A percentile compares a stretch with the other conserved stretches of the same genome.
Conservation (phyloP, 2,797 vertebrate genomes). For the Scolopax rusticola region DNA sequence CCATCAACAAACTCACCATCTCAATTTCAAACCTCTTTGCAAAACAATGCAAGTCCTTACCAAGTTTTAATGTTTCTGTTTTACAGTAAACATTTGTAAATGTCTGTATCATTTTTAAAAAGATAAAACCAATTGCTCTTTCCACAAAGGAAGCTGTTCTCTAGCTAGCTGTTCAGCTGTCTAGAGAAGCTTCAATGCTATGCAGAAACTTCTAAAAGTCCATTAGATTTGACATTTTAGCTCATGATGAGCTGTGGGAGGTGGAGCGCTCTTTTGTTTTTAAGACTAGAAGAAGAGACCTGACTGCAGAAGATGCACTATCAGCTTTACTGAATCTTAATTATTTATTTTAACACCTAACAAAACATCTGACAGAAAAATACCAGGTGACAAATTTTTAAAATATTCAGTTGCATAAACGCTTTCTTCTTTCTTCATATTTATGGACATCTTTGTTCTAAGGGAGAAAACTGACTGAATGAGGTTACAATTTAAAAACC, state of each 20-base stretch:
- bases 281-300: neutral
- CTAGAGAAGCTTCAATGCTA: neutral
- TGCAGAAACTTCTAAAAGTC: neutral
- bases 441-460: neutral
- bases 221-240: neutral
- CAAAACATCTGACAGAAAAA: neutral
- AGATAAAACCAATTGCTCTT: neutral
- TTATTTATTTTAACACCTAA: neutral
- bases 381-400: neutral
- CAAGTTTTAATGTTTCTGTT: neutral
- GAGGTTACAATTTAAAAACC: neutral
- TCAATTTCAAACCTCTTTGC: neutral
- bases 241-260: neutral
- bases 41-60: neutral
- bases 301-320: neutral
- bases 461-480: constrained; percentile 13
- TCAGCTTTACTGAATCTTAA: neutral
- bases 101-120: accelerated
- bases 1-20: accelerated
- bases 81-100: neutral
- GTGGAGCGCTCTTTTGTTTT: neutral
- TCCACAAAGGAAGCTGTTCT: neutral
- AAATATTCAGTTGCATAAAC: neutral
- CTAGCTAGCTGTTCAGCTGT: accelerated
- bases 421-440: neutral